A percentile compares a stretch with the other conserved stretches of the same genome.
These are phyloP conservation scores for Myiagra hebetior DNA, from an alignment of 2,113 vertebrate genomes.

Conservation along the genomic window DNA sequence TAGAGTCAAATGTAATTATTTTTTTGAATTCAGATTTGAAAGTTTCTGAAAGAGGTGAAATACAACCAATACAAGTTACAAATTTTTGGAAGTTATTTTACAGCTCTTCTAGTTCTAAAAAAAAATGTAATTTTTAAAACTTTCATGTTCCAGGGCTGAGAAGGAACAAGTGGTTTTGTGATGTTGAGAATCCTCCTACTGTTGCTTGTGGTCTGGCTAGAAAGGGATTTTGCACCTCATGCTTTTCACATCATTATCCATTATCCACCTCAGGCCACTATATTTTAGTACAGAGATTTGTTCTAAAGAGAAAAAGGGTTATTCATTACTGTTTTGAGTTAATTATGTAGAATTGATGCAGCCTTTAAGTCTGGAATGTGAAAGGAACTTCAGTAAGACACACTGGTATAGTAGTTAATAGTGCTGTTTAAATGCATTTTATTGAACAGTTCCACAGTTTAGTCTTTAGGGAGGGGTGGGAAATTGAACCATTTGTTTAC, in stretches of 20 bases:
- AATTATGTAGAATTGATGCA: background rate
- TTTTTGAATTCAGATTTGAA: background rate
- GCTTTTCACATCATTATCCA: background rate
- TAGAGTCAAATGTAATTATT: background rate
- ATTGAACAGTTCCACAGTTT: background rate
- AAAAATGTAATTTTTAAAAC: fast-evolving
- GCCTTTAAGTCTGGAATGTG: background rate
- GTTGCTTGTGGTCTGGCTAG: background rate
- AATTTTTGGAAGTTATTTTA: background rate
- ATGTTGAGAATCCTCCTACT: background rate
- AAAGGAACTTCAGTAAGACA: background rate
- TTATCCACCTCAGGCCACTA: background rate
- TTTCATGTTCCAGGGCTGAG: background rate
- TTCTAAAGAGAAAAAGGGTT: background rate
- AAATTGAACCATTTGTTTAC: background rate
- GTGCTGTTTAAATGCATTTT: background rate
- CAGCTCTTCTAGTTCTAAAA: background rate
- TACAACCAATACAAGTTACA: background rate
- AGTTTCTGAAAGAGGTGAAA: background rate
- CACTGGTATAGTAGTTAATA: background rate
- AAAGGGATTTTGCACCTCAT: background rate
- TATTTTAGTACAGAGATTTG: background rate
- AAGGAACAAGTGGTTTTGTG: background rate
- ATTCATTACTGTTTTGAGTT: background rate
- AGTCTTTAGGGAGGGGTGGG: background rate